Percentiles rank a stretch among this genome's conserved stretches.
Evolutionary conservation across 2,113 vertebrate species (phyloP).

Genomic region (Marmota monax): DNA sequence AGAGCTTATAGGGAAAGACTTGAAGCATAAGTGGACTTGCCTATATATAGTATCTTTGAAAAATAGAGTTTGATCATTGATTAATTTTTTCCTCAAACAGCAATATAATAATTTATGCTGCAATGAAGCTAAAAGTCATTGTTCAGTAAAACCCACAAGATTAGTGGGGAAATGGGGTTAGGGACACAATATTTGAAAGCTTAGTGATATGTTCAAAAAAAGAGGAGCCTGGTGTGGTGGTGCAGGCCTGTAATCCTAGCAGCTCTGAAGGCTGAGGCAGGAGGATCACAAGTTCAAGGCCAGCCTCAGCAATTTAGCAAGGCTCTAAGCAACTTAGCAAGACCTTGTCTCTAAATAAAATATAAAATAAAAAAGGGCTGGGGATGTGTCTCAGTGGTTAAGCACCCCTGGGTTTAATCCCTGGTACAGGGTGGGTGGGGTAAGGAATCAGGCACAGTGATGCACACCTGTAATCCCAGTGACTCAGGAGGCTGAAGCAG

Average conservation of each 20-base stretch:
- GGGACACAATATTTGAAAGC: background rate
- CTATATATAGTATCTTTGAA: background rate
- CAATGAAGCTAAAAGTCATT: background rate
- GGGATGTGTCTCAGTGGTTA: too few species aligned
- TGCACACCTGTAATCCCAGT: background rate
- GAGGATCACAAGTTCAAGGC: background rate
- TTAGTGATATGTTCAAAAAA: background rate
- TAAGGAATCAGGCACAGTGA: background rate
- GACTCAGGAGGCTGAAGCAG: background rate
- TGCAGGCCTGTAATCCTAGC: background rate
- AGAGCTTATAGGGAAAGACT: background rate
- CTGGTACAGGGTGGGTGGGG: too few species aligned
- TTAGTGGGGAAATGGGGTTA: background rate
- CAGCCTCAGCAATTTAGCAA: too few species aligned
- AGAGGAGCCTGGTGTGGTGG: background rate
- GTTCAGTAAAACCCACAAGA: background rate
- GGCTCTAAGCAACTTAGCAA: too few species aligned
- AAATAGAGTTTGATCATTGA: slow-evolving; percentile 24
- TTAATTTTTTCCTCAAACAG: background rate
- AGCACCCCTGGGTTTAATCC: too few species aligned
- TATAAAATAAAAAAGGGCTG: too few species aligned
- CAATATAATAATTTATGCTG: background rate
- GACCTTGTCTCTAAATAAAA: too few species aligned
- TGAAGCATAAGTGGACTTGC: background rate
- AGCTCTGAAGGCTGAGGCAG: background rate